Evolutionary conservation across 2,888 invertebrate species (phyloP).

Genomic region (Polylopha cassiicola): DNA sequence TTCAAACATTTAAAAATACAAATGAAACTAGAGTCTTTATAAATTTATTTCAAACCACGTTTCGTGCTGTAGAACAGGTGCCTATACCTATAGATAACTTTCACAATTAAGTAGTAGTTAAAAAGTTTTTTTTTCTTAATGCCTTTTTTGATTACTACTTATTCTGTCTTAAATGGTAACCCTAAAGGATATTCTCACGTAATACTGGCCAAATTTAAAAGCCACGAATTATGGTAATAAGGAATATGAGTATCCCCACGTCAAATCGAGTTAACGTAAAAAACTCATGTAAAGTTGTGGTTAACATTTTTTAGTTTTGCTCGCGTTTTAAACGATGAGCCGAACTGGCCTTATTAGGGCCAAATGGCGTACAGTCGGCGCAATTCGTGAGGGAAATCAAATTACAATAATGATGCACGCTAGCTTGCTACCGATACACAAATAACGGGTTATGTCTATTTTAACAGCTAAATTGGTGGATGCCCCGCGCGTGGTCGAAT

Average conservation of each 20-base stretch:
- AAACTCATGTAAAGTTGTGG: slow-evolving; percentile 57
- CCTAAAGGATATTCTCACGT: slow-evolving; percentile 41
- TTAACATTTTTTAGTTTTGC: slow-evolving; percentile 51
- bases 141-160: too few relatives aligned
- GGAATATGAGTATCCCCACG: slow-evolving; percentile 64
- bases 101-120: too few relatives aligned
- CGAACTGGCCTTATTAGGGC: slow-evolving; percentile 56
- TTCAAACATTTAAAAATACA: too few relatives aligned
- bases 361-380: slow-evolving; percentile 58
- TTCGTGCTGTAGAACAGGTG: too few relatives aligned
- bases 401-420: slow-evolving; percentile 73
- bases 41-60: too few relatives aligned
- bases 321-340: slow-evolving; percentile 55
- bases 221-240: slow-evolving; percentile 66
- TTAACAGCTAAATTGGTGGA: slow-evolving; percentile 70
- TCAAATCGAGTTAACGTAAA: slow-evolving; percentile 45
- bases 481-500: slow-evolving; percentile 54
- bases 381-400: slow-evolving; percentile 66
- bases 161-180: too few relatives aligned
- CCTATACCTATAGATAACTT: too few relatives aligned
- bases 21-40: too few relatives aligned
- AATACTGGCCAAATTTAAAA: slow-evolving; percentile 42
- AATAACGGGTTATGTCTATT: slow-evolving; percentile 72
- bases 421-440: slow-evolving; percentile 61
- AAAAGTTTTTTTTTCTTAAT: too few relatives aligned